Base-by-base conservation (phyloP, 1,140 invertebrate species). In the Contarinia nasturtii region DNA sequence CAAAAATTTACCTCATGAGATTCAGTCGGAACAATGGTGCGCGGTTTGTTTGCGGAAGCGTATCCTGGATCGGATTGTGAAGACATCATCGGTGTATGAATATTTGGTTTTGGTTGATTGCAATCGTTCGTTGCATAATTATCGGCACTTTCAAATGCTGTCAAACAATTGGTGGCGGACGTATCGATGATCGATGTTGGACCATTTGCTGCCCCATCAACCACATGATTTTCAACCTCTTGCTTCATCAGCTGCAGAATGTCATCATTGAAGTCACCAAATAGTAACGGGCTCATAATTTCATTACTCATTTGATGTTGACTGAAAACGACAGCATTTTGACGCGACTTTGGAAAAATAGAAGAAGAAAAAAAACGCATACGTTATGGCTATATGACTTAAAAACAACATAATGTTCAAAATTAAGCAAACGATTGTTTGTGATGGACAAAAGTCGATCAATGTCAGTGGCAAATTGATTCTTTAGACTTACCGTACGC, bases 291-390 rank as follows among this genome's bases (percentile, higher is more conserved):
- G 33, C 36, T 41, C 43, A 55, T 53, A 37, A 49, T 51, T 44
- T 50, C 47, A 41, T 33, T 33, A n/a, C 49, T 49, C 17, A 52
- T 55, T 2, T 61, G 54, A 36, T 65, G 64, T 51, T 74, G 73
- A 47, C 75, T 73, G 48, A 77, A 53, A 45, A 78, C 67, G 44
- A 78, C 75, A 1, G 77, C 75, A 0, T 75, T 69, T 1, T 74
- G 74, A 38, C 72, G 61, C 10, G 27, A 3, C 27, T 27, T 5
- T 10, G 27, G 27, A 27, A 27, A 27, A 27, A 27, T n/a, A n/a
- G n/a, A 27, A 27, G 10, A 10, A 27, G 27, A 27, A 27, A 27
- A 27, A 10, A 27, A 27, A 27, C 3, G 10, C 27, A 27, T 27
- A 27, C 27, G 10, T 27, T 27, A 27, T n/a, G n/a, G n/a, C n/a